Conservation (phyloP, 2,888 invertebrate species). For the Lepidocyrtoides sp. region DNA sequence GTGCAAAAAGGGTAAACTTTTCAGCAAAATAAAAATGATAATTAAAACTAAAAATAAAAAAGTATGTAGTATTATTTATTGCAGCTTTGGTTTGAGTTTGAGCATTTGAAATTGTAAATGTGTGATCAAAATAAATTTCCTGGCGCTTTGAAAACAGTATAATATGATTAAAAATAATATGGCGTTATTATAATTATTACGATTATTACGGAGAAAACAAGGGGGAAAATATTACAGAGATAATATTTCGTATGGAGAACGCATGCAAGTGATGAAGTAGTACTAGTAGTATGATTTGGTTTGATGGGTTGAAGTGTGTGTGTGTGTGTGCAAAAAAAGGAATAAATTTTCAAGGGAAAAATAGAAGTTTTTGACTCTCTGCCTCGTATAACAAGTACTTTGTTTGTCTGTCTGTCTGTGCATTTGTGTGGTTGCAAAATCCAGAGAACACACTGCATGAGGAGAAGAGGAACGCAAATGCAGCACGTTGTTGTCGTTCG, state of each 20-base stretch:
- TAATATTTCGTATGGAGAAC: constrained; percentile 7
- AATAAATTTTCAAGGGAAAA: constrained; percentile 33
- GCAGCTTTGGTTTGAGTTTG: constrained; percentile 76
- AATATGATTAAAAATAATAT: not conserved
- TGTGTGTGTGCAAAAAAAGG: constrained; percentile 34
- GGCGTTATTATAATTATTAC: not conserved
- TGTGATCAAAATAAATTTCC: constrained; percentile 26
- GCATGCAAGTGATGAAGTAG: constrained; percentile 25
- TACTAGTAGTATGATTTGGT: constrained; percentile 12
- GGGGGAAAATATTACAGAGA: constrained; percentile 36
- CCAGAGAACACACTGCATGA: constrained; percentile 59
- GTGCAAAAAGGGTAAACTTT: constrained; percentile 3
- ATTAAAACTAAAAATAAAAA: constrained; percentile 9
- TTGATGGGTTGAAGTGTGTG: not conserved
- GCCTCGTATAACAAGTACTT: constrained; percentile 34
- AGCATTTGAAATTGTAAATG: constrained; percentile 61
- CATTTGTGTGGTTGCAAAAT: constrained; percentile 73
- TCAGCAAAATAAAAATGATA: constrained; percentile 33
- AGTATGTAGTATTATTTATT: constrained; percentile 51
- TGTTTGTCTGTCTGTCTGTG: constrained; percentile 73
- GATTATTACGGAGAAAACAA: constrained; percentile 8
- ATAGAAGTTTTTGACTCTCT: constrained; percentile 69
- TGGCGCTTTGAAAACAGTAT: constrained; percentile 19
- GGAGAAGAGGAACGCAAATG: constrained; percentile 30
- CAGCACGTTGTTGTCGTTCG: constrained; percentile 39